Percentiles rank a stretch among this genome's conserved stretches.
Evolutionary conservation across 1,140 invertebrate genomes (phyloP).

Genomic region (Conopomorpha cramerella): DNA sequence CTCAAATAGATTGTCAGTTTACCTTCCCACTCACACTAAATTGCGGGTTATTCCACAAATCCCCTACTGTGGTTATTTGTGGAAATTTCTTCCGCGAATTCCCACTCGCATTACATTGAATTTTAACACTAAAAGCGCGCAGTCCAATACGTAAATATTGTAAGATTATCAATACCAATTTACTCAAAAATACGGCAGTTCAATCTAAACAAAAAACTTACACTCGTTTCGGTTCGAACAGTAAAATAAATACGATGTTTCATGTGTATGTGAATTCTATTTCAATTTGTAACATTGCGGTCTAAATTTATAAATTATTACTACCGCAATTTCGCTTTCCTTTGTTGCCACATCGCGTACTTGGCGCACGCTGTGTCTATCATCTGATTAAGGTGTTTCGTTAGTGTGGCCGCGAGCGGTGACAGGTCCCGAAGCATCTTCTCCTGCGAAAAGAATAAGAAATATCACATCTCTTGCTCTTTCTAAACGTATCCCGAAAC

Average conservation of each 20-base stretch:
- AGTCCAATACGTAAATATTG: background rate
- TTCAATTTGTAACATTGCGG: background rate
- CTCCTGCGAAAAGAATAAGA: conserved; percentile 60
- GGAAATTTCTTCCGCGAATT: no score
- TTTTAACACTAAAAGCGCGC: no score
- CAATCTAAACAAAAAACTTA: background rate
- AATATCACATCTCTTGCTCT: no score
- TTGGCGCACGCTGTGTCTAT: conserved; percentile 82
- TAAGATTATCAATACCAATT: background rate
- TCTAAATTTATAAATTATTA: conserved; percentile 15
- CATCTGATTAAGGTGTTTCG: conserved; percentile 85
- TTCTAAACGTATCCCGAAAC: no score
- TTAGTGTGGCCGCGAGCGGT: conserved; percentile 78
- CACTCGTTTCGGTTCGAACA: background rate
- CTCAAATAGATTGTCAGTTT: no score
- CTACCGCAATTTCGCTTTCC: conserved; percentile 72
- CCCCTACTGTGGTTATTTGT: no score
- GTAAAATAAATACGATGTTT: background rate
- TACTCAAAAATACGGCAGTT: no score
- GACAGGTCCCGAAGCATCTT: conserved; percentile 78
- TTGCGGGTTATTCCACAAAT: no score
- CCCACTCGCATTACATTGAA: no score
- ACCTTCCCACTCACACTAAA: no score
- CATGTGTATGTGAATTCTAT: no score
- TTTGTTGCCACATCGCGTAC: conserved; percentile 82